Percentiles rank a stretch among this genome's conserved stretches.
These are phyloP conservation scores for Thomomys bottae DNA, from an alignment of 2,113 vertebrate genomes.

Conservation along the genomic window DNA sequence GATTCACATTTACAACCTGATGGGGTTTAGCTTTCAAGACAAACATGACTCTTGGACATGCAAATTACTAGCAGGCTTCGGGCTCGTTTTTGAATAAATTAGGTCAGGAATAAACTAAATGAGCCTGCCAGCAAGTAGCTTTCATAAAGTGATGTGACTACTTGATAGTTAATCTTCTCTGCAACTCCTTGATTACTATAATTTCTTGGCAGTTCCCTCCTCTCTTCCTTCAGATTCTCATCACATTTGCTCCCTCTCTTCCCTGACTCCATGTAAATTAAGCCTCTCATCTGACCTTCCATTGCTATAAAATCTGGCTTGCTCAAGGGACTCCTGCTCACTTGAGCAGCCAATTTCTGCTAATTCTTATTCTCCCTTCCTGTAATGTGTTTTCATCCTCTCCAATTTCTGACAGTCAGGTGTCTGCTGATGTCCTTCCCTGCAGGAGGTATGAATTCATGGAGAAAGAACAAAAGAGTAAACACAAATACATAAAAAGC, in stretches of 20 bases:
- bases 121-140: constrained; percentile 70
- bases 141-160: constrained; percentile 71
- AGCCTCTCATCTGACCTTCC: constrained; percentile 46
- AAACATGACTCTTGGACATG: constrained; percentile 76
- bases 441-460: background rate
- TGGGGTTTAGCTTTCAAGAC: constrained; percentile 73
- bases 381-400: background rate
- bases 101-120: constrained; percentile 72
- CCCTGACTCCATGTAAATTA: constrained; percentile 42
- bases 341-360: constrained; percentile 12
- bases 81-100: constrained; percentile 74
- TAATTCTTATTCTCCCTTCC: background rate
- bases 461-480: background rate
- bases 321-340: background rate
- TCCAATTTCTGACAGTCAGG: background rate
- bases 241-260: background rate
- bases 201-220: constrained; percentile 64
- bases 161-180: constrained; percentile 73
- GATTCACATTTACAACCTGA: constrained; percentile 67
- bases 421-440: background rate
- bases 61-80: constrained; percentile 68
- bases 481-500: background rate
- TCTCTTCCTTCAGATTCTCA: constrained; percentile 52
- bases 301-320: background rate
- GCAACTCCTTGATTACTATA: constrained; percentile 58